Conservation (phyloP, 2,888 invertebrate species). For the Seira musarum region DNA sequence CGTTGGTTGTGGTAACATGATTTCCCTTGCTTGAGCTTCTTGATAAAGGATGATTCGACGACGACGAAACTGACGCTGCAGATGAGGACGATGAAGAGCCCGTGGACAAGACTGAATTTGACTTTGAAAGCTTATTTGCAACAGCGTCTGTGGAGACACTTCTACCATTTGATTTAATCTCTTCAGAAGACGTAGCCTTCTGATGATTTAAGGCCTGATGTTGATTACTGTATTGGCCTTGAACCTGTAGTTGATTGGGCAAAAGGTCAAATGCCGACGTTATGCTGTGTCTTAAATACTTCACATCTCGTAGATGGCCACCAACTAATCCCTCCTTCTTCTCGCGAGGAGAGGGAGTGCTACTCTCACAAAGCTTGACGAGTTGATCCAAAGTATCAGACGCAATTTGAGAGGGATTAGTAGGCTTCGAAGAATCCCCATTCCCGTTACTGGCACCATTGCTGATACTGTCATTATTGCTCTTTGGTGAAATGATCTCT, state of each 20-base stretch:
- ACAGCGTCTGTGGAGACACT: conserved; percentile 51
- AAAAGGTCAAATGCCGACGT: conserved; percentile 65
- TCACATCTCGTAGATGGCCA: conserved; percentile 23
- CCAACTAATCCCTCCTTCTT: conserved; percentile 33
- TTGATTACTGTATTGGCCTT: conserved; percentile 21
- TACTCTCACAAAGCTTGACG: neutral
- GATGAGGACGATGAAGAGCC: conserved; percentile 60
- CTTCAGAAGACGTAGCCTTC: neutral
- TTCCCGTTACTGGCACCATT: conserved; percentile 12
- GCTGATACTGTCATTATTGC: conserved; percentile 1
- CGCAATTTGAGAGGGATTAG: neutral
- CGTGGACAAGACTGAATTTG: conserved; percentile 60
- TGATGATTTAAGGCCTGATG: neutral
- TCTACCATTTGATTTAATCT: conserved; percentile 8
- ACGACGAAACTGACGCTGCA: conserved; percentile 46
- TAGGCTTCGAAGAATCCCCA: conserved; percentile 13
- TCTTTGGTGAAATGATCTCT: conserved; percentile 39
- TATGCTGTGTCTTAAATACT: conserved; percentile 60
- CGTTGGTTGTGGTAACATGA: conserved; percentile 34
- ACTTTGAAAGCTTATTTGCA: conserved; percentile 44
- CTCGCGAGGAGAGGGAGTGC: conserved; percentile 18
- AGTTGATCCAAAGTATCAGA: neutral
- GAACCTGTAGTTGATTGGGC: conserved; percentile 45
- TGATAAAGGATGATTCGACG: conserved; percentile 51
- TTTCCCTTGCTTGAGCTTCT: conserved; percentile 38